These are phyloP conservation scores for Hippoglossus hippoglossus DNA, from an alignment of 2,797 vertebrate species.

Conservation along the genomic window DNA sequence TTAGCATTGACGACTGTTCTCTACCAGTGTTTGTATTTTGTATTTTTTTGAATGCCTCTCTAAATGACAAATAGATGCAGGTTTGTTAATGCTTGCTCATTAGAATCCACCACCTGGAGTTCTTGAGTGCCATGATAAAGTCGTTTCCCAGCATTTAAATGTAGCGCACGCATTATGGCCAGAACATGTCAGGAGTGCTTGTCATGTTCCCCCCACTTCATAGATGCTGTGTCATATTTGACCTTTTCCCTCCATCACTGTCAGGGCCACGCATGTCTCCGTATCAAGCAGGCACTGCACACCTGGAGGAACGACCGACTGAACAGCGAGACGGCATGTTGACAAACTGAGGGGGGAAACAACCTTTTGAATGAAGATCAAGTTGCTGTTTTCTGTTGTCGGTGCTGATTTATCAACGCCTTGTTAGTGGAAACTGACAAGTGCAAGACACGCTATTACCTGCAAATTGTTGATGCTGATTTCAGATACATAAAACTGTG, in stretches of 20 bases:
- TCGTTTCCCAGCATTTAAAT: constrained; percentile 59
- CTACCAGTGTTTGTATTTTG: no score
- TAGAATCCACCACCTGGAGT: constrained; percentile 37
- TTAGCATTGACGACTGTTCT: constrained; percentile 22
- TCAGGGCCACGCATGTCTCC: constrained; percentile 65
- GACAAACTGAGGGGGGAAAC: constrained; percentile 56
- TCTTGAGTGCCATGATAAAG: constrained; percentile 13
- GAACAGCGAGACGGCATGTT: constrained; percentile 53
- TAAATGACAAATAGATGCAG: constrained; percentile 23
- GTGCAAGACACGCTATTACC: constrained; percentile 35
- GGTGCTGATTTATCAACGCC: constrained; percentile 52
- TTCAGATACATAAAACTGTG: constrained; percentile 21
- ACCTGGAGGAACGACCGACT: constrained; percentile 63
- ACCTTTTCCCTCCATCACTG: constrained; percentile 82
- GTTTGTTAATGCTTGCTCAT: constrained; percentile 33
- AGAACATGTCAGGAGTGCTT: constrained; percentile 78
- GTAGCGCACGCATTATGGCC: constrained; percentile 51
- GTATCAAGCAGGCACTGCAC: constrained; percentile 55
- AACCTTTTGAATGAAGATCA: constrained; percentile 71
- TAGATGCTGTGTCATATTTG: constrained; percentile 73
- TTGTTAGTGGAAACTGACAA: constrained; percentile 53
- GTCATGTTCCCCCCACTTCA: constrained; percentile 57
- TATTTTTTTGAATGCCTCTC: background rate
- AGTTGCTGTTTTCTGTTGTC: constrained; percentile 65
- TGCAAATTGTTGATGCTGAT: constrained; percentile 36